Evolutionary conservation across 2,113 vertebrate species (phyloP), one percentile per base, ranked within the genome.

Genomic region (Etia nguti): DNA sequence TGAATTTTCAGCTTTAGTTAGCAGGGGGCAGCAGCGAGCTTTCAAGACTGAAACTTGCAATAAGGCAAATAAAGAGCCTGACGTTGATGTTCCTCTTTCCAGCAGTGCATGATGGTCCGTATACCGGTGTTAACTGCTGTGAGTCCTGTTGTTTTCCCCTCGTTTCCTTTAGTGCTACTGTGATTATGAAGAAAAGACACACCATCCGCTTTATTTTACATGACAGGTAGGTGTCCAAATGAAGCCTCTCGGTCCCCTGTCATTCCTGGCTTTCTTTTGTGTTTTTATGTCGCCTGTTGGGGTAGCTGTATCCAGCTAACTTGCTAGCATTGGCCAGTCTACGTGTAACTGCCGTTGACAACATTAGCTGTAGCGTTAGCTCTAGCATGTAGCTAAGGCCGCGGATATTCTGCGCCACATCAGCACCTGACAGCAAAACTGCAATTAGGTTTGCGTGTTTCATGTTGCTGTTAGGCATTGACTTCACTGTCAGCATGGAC

Each of bases 61-160:
- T 0, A 1, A 56, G 7, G 68, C 6, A 84, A 81, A 88, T n/a
- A 70, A 82, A 48, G 29, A 2, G 20, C 36, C 31, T 22, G n/a
- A 52, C 60, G 59, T 10, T 10, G 41, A 48, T 4, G 9, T 31
- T 2, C 31, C 18, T 2, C 46, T 65, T 46, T 46, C 26, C 41
- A 20, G 92, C 90, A 7, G 84, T 94, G 94, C 93, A 94, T 94
- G 83, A 90, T 93, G 95, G 93, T 87, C 80, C 20, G 4, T 10
- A 75, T 68, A 73, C 88, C 88, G 94, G 80, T 38, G 52, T 26
- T 62, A 6, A 10, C 75, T 34, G 57, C 62, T n/a, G 70, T 70
- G 31, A 8, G 24, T 62, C 6, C 22, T 10, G 13, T 57, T 65
- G 84, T 38, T 75, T 54, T 29, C 60, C 80, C 85, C 56, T 75